Evolutionary conservation across 92 coral and sea anemone genomes (phyloP).

Genomic region (Parazoanthus atlanticus): DNA sequence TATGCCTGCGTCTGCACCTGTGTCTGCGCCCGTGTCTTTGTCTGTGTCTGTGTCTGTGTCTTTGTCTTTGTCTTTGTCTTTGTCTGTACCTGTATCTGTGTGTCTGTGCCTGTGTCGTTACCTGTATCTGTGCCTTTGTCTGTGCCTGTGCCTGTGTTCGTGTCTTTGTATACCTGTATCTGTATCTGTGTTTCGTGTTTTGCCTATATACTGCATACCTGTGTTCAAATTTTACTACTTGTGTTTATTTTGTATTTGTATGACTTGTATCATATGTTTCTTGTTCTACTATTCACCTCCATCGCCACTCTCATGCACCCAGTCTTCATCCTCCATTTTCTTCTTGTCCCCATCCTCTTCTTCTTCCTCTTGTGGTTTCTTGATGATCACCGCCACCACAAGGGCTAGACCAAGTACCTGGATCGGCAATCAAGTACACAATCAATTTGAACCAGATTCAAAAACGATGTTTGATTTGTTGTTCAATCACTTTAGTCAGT

Average conservation of each 20-base stretch:
- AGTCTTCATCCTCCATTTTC: conserved; percentile 79
- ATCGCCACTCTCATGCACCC: conserved; percentile 59
- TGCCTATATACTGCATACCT: neutral
- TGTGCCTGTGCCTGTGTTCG: too few relatives aligned
- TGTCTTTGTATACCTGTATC: too few relatives aligned
- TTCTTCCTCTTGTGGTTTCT: conserved; percentile 94
- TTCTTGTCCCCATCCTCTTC: conserved; percentile 72
- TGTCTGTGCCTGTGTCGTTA: too few relatives aligned
- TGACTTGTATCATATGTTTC: neutral
- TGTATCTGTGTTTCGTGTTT: neutral
- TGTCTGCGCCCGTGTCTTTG: neutral
- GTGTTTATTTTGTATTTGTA: neutral
- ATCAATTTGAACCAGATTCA: neutral
- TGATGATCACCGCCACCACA: conserved; percentile 84
- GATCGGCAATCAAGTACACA: neutral
- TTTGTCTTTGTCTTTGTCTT: too few relatives aligned
- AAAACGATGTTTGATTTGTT: too few relatives aligned
- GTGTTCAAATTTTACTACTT: too few relatives aligned
- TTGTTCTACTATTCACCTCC: neutral
- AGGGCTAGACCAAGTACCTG: conserved; percentile 85
- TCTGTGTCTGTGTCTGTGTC: too few relatives aligned
- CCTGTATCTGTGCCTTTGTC: too few relatives aligned
- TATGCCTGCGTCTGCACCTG: neutral
- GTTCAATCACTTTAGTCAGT: too few relatives aligned
- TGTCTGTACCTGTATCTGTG: too few relatives aligned